Percentiles rank a stretch among this genome's conserved stretches.
Evolutionary conservation across 2,888 invertebrate genomes (phyloP).

Genomic region (Celastrina argiolus): DNA sequence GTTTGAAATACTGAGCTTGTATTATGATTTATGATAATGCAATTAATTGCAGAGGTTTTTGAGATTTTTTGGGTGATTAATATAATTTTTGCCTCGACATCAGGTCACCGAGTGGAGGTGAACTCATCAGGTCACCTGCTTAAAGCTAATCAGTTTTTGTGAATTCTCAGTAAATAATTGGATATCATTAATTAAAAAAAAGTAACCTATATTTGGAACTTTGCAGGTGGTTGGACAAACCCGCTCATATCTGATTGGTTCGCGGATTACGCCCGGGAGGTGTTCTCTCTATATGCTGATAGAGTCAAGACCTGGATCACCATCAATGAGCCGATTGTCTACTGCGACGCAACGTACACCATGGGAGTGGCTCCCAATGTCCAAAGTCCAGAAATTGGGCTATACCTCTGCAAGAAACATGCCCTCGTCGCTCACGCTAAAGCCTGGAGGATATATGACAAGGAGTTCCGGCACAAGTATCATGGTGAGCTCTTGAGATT

Average conservation of each 20-base stretch:
- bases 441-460: slow-evolving; percentile 78
- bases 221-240: slow-evolving; percentile 81
- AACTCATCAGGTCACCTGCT: too few species aligned
- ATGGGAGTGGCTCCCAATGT: slow-evolving; percentile 53
- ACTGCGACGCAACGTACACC: slow-evolving; percentile 60
- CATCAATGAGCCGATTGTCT: slow-evolving; percentile 80
- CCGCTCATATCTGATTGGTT: slow-evolving; percentile 78
- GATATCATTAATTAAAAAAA: background rate
- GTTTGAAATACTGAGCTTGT: background rate
- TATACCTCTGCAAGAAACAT: slow-evolving; percentile 81
- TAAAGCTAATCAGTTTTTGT: too few species aligned
- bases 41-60: background rate
- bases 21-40: background rate
- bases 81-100: too few species aligned
- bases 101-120: too few species aligned
- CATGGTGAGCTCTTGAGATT: slow-evolving; percentile 48
- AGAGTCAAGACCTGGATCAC: slow-evolving; percentile 83
- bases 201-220: background rate
- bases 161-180: too few species aligned
- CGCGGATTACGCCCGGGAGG: slow-evolving; percentile 77
- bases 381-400: slow-evolving; percentile 57
- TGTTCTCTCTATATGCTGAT: slow-evolving; percentile 76
- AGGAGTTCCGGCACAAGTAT: slow-evolving; percentile 68
- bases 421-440: slow-evolving; percentile 83
- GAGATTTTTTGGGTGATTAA: background rate